phyloP scores from a whole-genome alignment of 92 coral and sea anemone genomes.

The Phenganax marumi region DNA sequence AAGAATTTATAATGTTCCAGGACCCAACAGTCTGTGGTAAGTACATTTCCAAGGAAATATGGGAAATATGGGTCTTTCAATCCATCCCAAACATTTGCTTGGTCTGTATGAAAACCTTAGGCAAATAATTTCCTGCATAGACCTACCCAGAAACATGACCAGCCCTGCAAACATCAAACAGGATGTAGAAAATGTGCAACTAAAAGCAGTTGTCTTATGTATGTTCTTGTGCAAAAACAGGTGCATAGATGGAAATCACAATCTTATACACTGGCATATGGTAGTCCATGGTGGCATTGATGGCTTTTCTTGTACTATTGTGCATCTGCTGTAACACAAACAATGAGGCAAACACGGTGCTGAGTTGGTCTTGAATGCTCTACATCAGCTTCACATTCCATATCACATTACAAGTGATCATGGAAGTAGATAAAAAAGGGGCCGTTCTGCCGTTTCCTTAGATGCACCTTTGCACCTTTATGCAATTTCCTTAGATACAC shows the following conservation, averaged over 20 bases:
- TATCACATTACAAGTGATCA: conserved; percentile 7
- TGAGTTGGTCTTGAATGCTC: neutral
- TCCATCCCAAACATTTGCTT: neutral
- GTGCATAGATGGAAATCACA: conserved; percentile 23
- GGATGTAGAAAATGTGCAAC: no score
- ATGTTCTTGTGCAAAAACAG: conserved; percentile 29
- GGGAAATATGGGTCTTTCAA: neutral
- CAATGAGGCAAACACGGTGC: conserved; percentile 9
- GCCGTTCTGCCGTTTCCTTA: no score
- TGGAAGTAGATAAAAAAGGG: no score
- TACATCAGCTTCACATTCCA: conserved; percentile 1
- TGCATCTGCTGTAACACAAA: neutral
- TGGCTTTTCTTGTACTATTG: conserved; percentile 9
- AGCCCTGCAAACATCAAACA: no score
- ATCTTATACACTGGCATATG: neutral
- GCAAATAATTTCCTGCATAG: neutral
- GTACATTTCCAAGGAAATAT: neutral
- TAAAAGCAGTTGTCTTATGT: no score
- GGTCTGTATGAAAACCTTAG: neutral
- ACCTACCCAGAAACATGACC: neutral
- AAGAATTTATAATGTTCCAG: neutral
- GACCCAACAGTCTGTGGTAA: no score
- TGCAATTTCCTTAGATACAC: no score
- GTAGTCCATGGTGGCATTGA: neutral
- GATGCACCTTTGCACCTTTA: no score